phyloP scores from a whole-genome alignment of 1,140 invertebrate genomes.

The Caenorhabditis remanei region DNA sequence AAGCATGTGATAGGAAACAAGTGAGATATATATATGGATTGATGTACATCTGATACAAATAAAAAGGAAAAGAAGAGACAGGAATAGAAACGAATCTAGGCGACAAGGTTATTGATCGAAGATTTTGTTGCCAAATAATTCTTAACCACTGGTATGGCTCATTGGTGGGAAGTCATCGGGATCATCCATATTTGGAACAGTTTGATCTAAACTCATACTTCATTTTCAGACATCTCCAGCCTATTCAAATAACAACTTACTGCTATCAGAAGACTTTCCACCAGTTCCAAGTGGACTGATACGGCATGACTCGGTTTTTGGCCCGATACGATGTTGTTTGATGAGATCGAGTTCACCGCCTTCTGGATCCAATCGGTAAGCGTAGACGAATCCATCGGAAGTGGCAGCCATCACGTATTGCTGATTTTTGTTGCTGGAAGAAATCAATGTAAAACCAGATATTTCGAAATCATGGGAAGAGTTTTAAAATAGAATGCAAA shows the following conservation, averaged over 20 bases:
- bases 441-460: not conserved
- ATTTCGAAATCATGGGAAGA: not conserved
- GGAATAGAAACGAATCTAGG: not conserved
- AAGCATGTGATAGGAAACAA: slow-evolving; percentile 46
- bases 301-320: slow-evolving; percentile 37
- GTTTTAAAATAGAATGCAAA: no score
- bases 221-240: not conserved
- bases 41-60: slow-evolving; percentile 31
- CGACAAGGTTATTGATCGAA: not conserved
- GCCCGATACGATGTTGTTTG: slow-evolving; percentile 64
- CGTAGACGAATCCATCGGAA: slow-evolving; percentile 66
- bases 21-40: slow-evolving; percentile 30
- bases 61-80: slow-evolving; percentile 2
- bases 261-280: not conserved
- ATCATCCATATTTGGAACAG: slow-evolving; percentile 58
- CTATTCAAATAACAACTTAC: slow-evolving; percentile 18
- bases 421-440: slow-evolving; percentile 65
- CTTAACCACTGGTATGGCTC: slow-evolving; percentile 55
- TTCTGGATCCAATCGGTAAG: slow-evolving; percentile 60
- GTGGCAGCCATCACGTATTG: slow-evolving; percentile 63
- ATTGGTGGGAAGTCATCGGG: slow-evolving; percentile 63
- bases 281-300: not conserved
- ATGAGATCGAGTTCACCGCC: slow-evolving; percentile 62
- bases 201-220: not conserved
- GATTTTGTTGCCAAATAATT: not conserved